Percentiles rank a stretch among this genome's conserved stretches.
Conservation (phyloP, 1,140 invertebrate genomes). For the Octopus sinensis region DNA sequence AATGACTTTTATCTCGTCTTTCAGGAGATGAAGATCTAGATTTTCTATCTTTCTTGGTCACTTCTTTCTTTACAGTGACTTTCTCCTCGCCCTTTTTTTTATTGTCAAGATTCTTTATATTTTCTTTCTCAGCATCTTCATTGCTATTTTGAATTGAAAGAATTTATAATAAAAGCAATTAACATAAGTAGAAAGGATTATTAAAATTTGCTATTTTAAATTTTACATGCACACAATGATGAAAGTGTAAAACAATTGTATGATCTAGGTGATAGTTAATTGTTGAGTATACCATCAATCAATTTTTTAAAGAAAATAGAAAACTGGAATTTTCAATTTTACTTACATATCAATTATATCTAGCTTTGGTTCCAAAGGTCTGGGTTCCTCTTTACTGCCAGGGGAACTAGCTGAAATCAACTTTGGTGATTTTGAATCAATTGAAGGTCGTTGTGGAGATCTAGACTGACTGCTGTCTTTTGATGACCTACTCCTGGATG, state of each 20-base stretch:
- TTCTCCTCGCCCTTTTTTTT: background rate
- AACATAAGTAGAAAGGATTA: too few species aligned
- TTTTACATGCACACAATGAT: too few species aligned
- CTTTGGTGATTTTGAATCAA: background rate
- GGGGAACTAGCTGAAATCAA: background rate
- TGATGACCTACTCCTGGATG: background rate
- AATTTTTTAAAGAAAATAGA: too few species aligned
- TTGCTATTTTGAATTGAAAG: background rate
- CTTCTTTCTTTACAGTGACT: background rate
- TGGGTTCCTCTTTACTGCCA: background rate
- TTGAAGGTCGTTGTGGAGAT: background rate
- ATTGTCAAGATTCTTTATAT: background rate
- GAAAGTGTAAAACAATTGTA: too few species aligned
- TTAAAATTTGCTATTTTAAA: too few species aligned
- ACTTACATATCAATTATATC: background rate
- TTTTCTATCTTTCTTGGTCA: background rate
- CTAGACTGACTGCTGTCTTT: background rate
- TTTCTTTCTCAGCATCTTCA: conserved; percentile 14
- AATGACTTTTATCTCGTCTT: background rate
- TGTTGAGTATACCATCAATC: too few species aligned
- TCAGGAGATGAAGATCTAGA: conserved; percentile 5
- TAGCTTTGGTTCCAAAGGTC: background rate
- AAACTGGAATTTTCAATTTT: too few species aligned
- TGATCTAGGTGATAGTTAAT: too few species aligned
- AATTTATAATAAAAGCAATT: too few species aligned